Evolutionary conservation across 2,888 invertebrate species (phyloP).

Genomic region (Yponomeuta evonymella): DNA sequence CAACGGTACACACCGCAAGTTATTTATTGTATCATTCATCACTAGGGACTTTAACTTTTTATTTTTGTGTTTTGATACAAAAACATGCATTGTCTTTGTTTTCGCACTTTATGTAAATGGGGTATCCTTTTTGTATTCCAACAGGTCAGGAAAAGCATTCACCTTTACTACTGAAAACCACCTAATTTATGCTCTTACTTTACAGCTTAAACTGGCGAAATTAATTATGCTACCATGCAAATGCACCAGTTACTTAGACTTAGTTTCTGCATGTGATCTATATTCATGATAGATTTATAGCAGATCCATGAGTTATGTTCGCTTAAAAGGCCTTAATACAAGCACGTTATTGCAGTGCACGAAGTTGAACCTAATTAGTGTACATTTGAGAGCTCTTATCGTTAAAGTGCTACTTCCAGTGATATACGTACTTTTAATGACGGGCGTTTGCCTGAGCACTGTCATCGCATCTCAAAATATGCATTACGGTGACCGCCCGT

Average conservation of each 20-base stretch:
- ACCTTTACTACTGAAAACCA: too few relatives aligned
- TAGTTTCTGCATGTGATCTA: too few relatives aligned
- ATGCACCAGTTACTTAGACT: too few relatives aligned
- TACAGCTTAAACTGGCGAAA: too few relatives aligned
- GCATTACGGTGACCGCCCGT: constrained; percentile 19
- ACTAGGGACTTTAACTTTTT: constrained; percentile 6
- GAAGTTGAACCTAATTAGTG: background rate
- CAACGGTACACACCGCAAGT: constrained; percentile 2
- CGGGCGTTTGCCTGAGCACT: background rate
- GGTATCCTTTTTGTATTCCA: background rate
- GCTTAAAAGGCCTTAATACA: too few relatives aligned
- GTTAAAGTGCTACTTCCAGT: constrained; percentile 11
- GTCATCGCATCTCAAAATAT: constrained; percentile 16
- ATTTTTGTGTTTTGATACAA: background rate
- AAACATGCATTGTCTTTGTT: background rate
- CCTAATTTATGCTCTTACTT: too few relatives aligned
- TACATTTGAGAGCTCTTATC: background rate
- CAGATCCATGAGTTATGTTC: too few relatives aligned
- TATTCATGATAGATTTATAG: too few relatives aligned
- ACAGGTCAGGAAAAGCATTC: too few relatives aligned
- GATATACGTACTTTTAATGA: constrained; percentile 8
- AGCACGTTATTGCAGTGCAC: background rate
- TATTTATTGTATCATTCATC: constrained; percentile 11
- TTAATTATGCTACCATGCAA: too few relatives aligned
- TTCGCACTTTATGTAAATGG: background rate